Conservation (phyloP, 2,113 vertebrate genomes). For the Deroptyus accipitrinus region DNA sequence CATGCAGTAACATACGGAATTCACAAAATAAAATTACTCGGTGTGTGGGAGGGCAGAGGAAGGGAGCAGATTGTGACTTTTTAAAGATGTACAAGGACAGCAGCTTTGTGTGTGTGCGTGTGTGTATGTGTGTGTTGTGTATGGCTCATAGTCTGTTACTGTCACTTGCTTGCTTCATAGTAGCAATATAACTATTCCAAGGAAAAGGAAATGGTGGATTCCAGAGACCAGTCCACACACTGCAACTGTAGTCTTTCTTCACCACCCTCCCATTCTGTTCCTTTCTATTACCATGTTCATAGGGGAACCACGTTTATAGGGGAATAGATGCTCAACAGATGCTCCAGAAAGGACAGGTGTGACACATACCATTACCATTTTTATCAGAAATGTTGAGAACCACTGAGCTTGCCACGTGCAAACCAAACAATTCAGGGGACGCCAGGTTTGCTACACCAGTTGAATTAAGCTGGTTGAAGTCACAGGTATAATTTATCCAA, state of each 20-base stretch:
- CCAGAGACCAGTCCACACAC: background rate
- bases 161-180: background rate
- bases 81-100: conserved; percentile 24
- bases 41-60: conserved; percentile 47
- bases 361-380: background rate
- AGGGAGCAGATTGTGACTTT: conserved; percentile 59
- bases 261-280: background rate
- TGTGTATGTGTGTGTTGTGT: background rate
- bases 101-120: background rate
- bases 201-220: background rate
- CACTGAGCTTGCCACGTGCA: background rate
- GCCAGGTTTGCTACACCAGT: background rate
- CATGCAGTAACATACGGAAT: background rate
- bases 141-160: background rate
- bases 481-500: background rate
- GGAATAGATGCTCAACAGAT: background rate
- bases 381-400: background rate
- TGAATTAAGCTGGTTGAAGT: background rate
- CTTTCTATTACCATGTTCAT: background rate
- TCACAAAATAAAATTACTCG: background rate
- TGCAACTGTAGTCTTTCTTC: background rate
- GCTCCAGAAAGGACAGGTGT: background rate
- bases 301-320: background rate
- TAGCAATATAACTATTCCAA: background rate
- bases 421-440: background rate